These are phyloP conservation scores for Fringilla coelebs DNA, from an alignment of 2,797 vertebrate genomes.

Conservation along the genomic window DNA sequence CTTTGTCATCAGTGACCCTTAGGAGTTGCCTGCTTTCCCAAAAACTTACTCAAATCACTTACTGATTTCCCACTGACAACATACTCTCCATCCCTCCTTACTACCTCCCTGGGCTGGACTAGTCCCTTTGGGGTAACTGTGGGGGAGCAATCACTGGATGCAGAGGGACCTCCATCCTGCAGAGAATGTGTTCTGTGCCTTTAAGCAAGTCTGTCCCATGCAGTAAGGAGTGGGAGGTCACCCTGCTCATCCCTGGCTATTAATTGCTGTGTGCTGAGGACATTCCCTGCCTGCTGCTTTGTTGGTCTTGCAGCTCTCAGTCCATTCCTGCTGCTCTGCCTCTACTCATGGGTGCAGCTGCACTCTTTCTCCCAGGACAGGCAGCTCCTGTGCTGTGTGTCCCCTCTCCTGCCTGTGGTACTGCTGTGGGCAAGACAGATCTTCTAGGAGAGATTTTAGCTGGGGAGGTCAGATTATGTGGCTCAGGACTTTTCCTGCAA, in stretches of 20 bases:
- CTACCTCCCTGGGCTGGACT: neutral
- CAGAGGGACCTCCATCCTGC: neutral
- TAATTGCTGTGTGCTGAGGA: neutral
- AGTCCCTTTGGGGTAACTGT: neutral
- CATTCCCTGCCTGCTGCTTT: neutral
- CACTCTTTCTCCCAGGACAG: fast-evolving
- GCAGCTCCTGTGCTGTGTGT: neutral
- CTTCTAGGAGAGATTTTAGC: neutral
- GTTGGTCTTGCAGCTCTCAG: neutral
- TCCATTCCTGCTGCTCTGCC: neutral
- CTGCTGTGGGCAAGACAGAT: neutral
- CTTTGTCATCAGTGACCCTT: neutral
- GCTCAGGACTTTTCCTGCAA: neutral
- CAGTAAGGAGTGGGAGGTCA: neutral
- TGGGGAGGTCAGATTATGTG: neutral
- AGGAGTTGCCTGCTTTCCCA: neutral
- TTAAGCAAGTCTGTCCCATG: neutral
- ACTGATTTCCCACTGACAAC: neutral
- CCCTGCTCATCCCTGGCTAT: fast-evolving
- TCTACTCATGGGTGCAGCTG: neutral
- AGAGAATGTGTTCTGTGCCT: neutral
- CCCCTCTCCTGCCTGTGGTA: neutral
- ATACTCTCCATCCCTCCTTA: neutral
- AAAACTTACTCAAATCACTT: neutral
- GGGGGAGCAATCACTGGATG: neutral